Evolutionary conservation across 2,113 vertebrate species (phyloP).

Genomic region (Ptyas mucosa): DNA sequence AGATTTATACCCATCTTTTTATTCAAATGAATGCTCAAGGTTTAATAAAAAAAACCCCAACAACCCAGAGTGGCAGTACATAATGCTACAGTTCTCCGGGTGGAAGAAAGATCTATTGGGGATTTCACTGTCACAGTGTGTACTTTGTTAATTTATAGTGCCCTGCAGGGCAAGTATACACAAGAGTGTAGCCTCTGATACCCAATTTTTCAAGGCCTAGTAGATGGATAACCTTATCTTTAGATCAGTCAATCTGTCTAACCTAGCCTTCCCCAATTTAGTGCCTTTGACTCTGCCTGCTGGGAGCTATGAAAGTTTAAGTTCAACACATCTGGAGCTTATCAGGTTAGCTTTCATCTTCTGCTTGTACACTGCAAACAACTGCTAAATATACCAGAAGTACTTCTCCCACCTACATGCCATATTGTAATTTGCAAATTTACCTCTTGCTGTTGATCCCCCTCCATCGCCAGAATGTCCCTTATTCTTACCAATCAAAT

Average conservation of each 20-base stretch:
- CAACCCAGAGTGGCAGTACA: background rate
- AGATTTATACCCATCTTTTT: background rate
- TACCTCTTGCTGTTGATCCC: constrained; percentile 66
- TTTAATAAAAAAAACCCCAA: background rate
- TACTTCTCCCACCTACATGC: background rate
- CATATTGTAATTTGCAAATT: constrained; percentile 8
- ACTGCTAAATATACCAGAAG: background rate
- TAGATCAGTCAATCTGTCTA: background rate
- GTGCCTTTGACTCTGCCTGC: background rate
- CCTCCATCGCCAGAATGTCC: constrained; percentile 47
- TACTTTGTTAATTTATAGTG: background rate
- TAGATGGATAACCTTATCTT: background rate
- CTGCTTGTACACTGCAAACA: background rate
- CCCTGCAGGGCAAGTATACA: background rate
- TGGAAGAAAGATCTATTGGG: background rate
- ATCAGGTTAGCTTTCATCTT: background rate
- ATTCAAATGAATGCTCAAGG: background rate
- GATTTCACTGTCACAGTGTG: background rate
- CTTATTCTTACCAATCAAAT: constrained; percentile 33
- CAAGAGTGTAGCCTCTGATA: background rate
- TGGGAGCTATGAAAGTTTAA: background rate
- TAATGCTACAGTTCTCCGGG: background rate
- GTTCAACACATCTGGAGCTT: background rate
- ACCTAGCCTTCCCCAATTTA: background rate
- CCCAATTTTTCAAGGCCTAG: background rate